Percentiles rank a stretch among this genome's conserved stretches.
These are phyloP conservation scores for Alouatta palliata DNA, from an alignment of 2,113 vertebrate genomes.

Conservation along the genomic window DNA sequence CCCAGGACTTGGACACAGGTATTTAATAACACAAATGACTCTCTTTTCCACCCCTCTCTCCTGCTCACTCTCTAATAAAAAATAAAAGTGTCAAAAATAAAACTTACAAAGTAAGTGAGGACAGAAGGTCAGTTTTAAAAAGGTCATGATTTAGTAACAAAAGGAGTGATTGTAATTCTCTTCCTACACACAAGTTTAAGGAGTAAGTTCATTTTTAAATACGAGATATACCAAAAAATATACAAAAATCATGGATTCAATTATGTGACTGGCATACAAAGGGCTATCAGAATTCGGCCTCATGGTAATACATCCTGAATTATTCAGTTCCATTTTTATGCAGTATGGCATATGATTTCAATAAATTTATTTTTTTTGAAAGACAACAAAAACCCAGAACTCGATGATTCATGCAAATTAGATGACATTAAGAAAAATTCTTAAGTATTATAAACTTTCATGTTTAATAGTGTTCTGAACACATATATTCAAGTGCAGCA, in stretches of 20 bases:
- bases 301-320: not conserved
- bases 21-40: not conserved
- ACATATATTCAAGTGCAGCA: not conserved
- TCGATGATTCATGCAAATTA: conserved; percentile 17
- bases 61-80: not conserved
- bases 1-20: not conserved
- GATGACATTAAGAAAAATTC: not conserved
- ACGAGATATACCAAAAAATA: not conserved
- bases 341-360: not conserved
- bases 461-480: not conserved
- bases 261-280: conserved; percentile 27
- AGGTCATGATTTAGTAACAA: not conserved
- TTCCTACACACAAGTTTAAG: not conserved
- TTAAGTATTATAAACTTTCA: not conserved
- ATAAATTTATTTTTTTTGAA: not conserved
- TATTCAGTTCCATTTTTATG: conserved; percentile 16
- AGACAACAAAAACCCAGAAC: not conserved
- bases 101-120: not conserved
- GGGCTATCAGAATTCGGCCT: not conserved
- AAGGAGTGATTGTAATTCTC: not conserved
- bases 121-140: not conserved
- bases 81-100: not conserved
- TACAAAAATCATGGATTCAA: not conserved
- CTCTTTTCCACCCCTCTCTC: not conserved
- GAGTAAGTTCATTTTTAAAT: not conserved